phyloP scores from a whole-genome alignment of 2,113 vertebrate genomes.

The Cyprinodon brontotheroides region DNA sequence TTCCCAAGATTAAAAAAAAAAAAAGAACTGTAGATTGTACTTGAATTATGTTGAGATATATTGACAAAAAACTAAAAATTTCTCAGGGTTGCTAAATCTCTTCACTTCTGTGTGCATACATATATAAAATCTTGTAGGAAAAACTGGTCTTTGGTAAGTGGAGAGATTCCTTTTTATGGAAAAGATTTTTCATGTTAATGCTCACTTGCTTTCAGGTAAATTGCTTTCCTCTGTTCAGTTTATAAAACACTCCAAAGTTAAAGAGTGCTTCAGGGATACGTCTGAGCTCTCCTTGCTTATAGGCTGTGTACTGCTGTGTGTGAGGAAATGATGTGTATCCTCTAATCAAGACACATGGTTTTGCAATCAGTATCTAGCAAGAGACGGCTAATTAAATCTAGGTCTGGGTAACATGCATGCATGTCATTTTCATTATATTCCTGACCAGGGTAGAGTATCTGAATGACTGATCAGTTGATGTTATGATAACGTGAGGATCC shows the following conservation, averaged over 20 bases:
- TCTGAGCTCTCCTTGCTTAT: not conserved
- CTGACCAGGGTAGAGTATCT: constrained; percentile 38
- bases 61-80: too few relatives aligned
- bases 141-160: not conserved
- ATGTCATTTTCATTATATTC: constrained; percentile 47
- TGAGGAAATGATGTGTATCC: constrained; percentile 57
- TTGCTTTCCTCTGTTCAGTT: not conserved
- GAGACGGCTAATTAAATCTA: constrained; percentile 75
- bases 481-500: constrained; percentile 31
- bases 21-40: not conserved
- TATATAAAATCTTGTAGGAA: not conserved
- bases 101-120: not conserved
- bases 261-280: constrained; percentile 24
- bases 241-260: constrained; percentile 27
- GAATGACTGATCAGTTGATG: constrained; percentile 65
- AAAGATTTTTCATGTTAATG: not conserved
- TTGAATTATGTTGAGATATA: too few relatives aligned
- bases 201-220: not conserved
- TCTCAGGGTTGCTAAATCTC: not conserved
- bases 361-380: constrained; percentile 75
- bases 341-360: constrained; percentile 77
- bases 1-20: not conserved
- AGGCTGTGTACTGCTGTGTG: not conserved
- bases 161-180: not conserved
- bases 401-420: constrained; percentile 24